A percentile compares a stretch with the other conserved stretches of the same genome.
phyloP scores from a whole-genome alignment of 2,113 vertebrate species.

The Serranochromis macrocephalus region DNA sequence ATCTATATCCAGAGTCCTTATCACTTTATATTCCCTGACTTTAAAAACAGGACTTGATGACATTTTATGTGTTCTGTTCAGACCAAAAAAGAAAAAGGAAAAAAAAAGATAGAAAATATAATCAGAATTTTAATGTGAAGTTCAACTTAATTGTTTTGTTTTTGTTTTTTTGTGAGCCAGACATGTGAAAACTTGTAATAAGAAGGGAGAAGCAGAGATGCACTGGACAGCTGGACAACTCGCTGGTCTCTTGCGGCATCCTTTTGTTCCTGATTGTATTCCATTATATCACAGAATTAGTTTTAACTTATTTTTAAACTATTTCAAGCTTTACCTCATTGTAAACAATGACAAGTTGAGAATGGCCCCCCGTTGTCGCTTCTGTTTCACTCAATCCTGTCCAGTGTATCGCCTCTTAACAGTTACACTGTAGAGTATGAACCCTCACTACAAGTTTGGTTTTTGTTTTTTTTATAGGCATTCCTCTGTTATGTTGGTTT shows the following conservation, averaged over 20 bases:
- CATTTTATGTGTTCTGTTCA: constrained; percentile 73
- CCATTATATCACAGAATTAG: constrained; percentile 7
- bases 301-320: constrained; percentile 44
- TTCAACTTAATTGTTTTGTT: constrained; percentile 59
- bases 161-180: constrained; percentile 49
- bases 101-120: constrained; percentile 64
- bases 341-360: neutral
- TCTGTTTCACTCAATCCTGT: constrained; percentile 34
- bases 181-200: constrained; percentile 66
- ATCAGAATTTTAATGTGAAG: constrained; percentile 73
- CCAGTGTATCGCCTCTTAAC: constrained; percentile 57
- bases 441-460: constrained; percentile 58
- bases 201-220: constrained; percentile 63
- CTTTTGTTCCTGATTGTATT: constrained; percentile 46
- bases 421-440: constrained; percentile 46
- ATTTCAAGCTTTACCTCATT: constrained; percentile 45
- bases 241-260: constrained; percentile 26
- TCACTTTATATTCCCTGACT: constrained; percentile 72
- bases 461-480: constrained; percentile 59
- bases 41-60: constrained; percentile 62
- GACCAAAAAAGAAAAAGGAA: constrained; percentile 84
- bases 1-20: constrained; percentile 70
- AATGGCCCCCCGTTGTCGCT: constrained; percentile 5
- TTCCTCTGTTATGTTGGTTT: constrained; percentile 64
- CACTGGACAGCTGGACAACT: constrained; percentile 61